phyloP scores from a whole-genome alignment of 1,140 invertebrate genomes.

The Dufourea novaeangliae region DNA sequence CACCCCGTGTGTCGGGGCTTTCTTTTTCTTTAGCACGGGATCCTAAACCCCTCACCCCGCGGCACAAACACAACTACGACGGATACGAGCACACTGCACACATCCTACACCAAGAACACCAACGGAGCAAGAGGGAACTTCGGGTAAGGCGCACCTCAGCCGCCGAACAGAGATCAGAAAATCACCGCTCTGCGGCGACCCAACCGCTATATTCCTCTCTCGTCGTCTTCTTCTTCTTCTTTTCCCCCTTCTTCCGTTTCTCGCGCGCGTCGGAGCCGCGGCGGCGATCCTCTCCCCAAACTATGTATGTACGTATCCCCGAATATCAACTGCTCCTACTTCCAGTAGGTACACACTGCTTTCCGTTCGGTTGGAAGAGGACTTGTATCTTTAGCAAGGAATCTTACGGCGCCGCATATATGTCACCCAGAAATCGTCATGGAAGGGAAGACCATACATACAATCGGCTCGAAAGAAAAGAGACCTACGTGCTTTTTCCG shows the following conservation, averaged over 20 bases:
- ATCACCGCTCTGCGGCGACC: slow-evolving; percentile 17
- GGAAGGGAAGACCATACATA: not conserved
- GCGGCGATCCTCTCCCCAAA: too few relatives aligned
- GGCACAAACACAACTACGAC: slow-evolving; percentile 22
- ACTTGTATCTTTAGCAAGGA: slow-evolving; percentile 40
- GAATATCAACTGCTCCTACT: slow-evolving; percentile 16
- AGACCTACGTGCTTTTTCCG: not conserved
- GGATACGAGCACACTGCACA: slow-evolving; percentile 5
- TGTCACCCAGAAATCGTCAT: slow-evolving; percentile 10
- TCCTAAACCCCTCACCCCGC: slow-evolving; percentile 49
- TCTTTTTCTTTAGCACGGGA: slow-evolving; percentile 44
- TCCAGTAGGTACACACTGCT: too few relatives aligned
- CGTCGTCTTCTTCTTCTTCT: not conserved
- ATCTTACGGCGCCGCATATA: slow-evolving; percentile 8
- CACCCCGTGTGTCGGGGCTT: too few relatives aligned
- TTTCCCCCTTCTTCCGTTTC: not conserved
- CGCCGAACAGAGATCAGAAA: slow-evolving; percentile 23
- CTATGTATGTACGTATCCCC: not conserved
- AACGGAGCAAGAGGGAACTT: slow-evolving; percentile 21
- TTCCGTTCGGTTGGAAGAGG: too few relatives aligned
- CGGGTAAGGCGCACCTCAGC: slow-evolving; percentile 30
- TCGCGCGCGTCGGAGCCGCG: not conserved
- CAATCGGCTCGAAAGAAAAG: too few relatives aligned
- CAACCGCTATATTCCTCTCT: not conserved
- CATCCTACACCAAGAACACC: slow-evolving; percentile 25